Evolutionary conservation across 1,140 invertebrate genomes (phyloP).

Genomic region (Drosophila setifemur): DNA sequence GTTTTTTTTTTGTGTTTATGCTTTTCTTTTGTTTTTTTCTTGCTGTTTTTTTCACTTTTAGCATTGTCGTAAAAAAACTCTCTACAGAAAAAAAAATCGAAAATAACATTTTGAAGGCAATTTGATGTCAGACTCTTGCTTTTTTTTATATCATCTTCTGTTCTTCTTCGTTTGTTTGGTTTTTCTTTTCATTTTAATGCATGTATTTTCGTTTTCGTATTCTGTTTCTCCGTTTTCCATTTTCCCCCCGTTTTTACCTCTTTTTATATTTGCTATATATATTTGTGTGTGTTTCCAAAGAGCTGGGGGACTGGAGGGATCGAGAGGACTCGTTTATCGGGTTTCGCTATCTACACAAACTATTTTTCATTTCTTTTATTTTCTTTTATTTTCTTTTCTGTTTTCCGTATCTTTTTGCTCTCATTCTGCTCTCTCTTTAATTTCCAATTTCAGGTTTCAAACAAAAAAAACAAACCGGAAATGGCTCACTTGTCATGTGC

Average conservation of each 20-base stretch:
- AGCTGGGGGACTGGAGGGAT: background rate
- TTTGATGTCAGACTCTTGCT: conserved; percentile 79
- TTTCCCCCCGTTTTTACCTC: background rate
- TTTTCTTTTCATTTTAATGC: conserved; percentile 8
- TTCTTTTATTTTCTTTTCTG: background rate
- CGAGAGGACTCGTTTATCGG: background rate
- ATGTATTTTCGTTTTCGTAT: conserved; percentile 16
- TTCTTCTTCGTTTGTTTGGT: conserved; percentile 10
- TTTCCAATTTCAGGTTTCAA: background rate
- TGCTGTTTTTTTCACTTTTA: conserved; percentile 15
- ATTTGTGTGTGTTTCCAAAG: conserved; percentile 4
- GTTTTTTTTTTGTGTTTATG: background rate
- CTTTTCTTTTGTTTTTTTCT: conserved; percentile 8
- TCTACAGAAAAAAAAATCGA: conserved; percentile 42
- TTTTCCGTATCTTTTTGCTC: background rate
- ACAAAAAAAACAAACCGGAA: background rate
- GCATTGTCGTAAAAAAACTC: conserved; percentile 32
- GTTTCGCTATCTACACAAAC: conserved; percentile 18
- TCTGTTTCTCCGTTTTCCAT: background rate
- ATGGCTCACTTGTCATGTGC: no score
- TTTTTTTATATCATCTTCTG: conserved; percentile 34
- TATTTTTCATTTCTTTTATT: no score
- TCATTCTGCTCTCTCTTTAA: no score
- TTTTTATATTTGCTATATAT: no score
- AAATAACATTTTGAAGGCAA: conserved; percentile 69